Percentiles rank a stretch among this genome's conserved stretches.
These are phyloP conservation scores for Harmothoe impar DNA, from an alignment of 2,888 invertebrate species.

Conservation along the genomic window DNA sequence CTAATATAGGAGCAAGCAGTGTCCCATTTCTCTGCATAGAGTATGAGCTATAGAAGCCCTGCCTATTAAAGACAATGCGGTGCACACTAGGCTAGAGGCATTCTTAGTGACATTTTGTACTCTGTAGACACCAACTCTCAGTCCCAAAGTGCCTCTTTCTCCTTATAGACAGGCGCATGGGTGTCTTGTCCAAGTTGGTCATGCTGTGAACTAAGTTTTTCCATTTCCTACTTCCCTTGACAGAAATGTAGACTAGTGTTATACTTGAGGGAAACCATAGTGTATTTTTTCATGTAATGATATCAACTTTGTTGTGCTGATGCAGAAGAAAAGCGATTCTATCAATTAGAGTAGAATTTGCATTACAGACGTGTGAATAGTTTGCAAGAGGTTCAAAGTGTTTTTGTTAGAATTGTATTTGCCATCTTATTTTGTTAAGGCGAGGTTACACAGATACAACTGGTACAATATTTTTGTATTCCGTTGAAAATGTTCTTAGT, in stretches of 20 bases:
- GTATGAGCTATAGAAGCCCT: no score
- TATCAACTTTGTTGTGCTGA: background rate
- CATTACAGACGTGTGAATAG: conserved; percentile 25
- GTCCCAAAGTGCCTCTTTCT: conserved; percentile 32
- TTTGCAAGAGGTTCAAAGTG: conserved; percentile 23
- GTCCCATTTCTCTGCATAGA: no score
- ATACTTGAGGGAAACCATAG: background rate
- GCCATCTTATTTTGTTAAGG: background rate
- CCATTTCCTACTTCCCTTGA: background rate
- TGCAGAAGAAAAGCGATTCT: background rate
- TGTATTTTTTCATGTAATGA: conserved; percentile 37
- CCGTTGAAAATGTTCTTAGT: background rate
- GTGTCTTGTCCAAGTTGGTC: background rate
- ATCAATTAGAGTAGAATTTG: background rate
- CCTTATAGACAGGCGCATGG: conserved; percentile 19
- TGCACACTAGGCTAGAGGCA: background rate
- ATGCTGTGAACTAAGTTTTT: background rate
- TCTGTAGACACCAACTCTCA: background rate
- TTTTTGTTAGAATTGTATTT: background rate
- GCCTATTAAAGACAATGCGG: no score
- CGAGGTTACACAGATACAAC: background rate
- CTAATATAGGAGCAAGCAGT: no score
- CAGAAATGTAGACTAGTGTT: conserved; percentile 3
- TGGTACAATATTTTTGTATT: conserved; percentile 19
- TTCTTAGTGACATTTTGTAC: conserved; percentile 25